Evolutionary conservation across 2,113 vertebrate species (phyloP), one percentile per base, ranked within the genome.

Genomic region (Penelope pileata): DNA sequence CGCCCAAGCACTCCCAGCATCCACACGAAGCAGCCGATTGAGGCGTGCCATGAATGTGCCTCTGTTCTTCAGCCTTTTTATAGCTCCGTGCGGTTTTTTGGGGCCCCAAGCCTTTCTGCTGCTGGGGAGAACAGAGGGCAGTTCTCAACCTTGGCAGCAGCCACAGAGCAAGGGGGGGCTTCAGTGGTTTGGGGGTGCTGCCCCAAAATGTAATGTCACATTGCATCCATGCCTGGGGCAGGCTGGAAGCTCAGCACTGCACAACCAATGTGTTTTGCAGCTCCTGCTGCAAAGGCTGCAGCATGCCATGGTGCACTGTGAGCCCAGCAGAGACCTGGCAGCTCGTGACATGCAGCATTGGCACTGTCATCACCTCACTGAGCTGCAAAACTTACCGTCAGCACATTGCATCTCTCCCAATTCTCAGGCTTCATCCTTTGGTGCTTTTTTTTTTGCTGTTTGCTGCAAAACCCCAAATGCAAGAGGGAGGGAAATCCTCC

Each of bases 41-140:
- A 93, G 93, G 92, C 18, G 15, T 0, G 12, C 88, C 88, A 51
- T 96, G 91, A 94, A 95, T 94, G 95, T 95, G 76, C 69, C 62
- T 96, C 95, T 96, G 96, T 96, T 96, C 73, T 23, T 15, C 88
- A 51, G 83, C 76, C 92, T 96, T 95, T 96, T 96, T 95, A 95
- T 92, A 96, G 91, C 94, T 86, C 54, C 5, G 1, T 1, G 11
- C 63, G 32, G 96, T 96, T 96, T 91, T 86, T 93, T 95, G 93
- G 96, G 88, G 94, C 83, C 77, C 11, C 3, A 36, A 59, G 68
- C 4, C 2, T 45, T 54, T 30, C 83, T 86, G 88, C 83, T 94
- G 92, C 96, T 4, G 53, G 85, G 43, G 90, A 94, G 94, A 94
- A 91, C 95, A 94, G 72, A 96, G 83, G 91, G 83, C 90, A 90